These are phyloP conservation scores for Oryzias woworae DNA, from an alignment of 2,113 vertebrate species.

Conservation along the genomic window DNA sequence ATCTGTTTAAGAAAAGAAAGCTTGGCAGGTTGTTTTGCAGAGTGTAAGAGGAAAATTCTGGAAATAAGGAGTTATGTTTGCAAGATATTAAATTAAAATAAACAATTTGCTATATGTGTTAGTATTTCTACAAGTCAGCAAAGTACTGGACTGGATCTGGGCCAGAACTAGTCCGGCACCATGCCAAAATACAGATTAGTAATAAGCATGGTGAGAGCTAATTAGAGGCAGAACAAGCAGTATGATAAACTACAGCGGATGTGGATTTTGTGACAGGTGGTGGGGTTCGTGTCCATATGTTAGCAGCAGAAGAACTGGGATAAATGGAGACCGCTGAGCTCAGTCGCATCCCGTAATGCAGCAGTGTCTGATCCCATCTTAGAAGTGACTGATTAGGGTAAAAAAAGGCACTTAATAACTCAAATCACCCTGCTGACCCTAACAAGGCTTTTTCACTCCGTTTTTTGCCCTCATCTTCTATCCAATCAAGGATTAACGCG, in stretches of 20 bases:
- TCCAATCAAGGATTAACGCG: conserved; percentile 69
- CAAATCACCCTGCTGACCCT: conserved; percentile 55
- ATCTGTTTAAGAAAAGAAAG: not conserved
- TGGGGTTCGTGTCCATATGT: conserved; percentile 57
- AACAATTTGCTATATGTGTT: conserved; percentile 10
- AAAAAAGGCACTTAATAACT: conserved; percentile 67
- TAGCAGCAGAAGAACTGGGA: conserved; percentile 30
- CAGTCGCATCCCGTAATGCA: conserved; percentile 57
- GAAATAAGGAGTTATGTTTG: too few species aligned
- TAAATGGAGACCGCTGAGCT: conserved; percentile 35
- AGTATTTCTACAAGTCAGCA: conserved; percentile 55
- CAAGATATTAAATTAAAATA: too few species aligned
- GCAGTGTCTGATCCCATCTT: conserved; percentile 69
- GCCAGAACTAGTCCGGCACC: conserved; percentile 70
- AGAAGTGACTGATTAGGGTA: conserved; percentile 65
- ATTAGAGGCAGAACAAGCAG: conserved; percentile 77
- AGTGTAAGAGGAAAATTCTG: too few species aligned
- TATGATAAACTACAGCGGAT: conserved; percentile 77
- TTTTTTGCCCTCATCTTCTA: conserved; percentile 37
- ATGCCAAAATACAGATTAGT: conserved; percentile 79
- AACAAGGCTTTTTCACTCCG: conserved; percentile 57
- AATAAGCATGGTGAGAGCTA: conserved; percentile 78
- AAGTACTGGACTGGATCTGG: conserved; percentile 63
- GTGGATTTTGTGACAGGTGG: conserved; percentile 67
- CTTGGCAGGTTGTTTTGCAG: not conserved